Evolutionary conservation across 2,113 vertebrate genomes (phyloP), one percentile per base, ranked within the genome.

Genomic region (Beaufortia kweichowensis): DNA sequence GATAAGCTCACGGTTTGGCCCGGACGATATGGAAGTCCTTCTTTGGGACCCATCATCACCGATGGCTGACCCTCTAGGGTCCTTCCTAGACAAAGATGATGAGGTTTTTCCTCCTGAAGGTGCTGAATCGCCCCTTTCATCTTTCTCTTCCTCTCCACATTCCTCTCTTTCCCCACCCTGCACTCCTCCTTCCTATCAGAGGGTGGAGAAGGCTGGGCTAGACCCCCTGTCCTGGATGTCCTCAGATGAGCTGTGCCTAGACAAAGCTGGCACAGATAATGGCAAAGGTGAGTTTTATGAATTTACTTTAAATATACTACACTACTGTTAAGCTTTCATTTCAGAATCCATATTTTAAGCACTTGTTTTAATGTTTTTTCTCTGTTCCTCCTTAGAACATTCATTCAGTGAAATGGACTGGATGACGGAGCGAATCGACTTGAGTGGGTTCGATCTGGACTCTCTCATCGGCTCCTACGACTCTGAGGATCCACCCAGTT

Each of bases 351-450:
- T 12, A 48, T 5, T 26, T 48, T 14, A 21, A 53, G 19, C 46
- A 53, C 6, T n/a, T 17, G 19, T 2, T 68, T 12, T n/a, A 53
- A 0, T 39, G 0, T n/a, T 31, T 23, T 14, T 5, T n/a, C n/a
- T n/a, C n/a, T 21, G 11, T 61, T 5, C 59, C 0, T 41, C 70
- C 70, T 4, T 86, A 97, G 95, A 93, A 87, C 94, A 95, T 82
- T 86, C 87, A 64, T 95, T 96, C 82, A 89, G 86, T 79, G 94
- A 93, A 87, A 93, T 96, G 89, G 94, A 96, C 85, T 98, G 96
- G 96, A 98, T 97, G 96, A 91, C 94, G 74, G 94, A 98, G 90
- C 94, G 93, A 87, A 91, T 96, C 88, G 95, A 96, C 88, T 90
- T 97, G 85, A 95, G 91, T 35, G 94, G 95, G 87, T 93, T 96